Conservation (phyloP, 2,113 vertebrate genomes). For the Pomatostomus ruficeps region DNA sequence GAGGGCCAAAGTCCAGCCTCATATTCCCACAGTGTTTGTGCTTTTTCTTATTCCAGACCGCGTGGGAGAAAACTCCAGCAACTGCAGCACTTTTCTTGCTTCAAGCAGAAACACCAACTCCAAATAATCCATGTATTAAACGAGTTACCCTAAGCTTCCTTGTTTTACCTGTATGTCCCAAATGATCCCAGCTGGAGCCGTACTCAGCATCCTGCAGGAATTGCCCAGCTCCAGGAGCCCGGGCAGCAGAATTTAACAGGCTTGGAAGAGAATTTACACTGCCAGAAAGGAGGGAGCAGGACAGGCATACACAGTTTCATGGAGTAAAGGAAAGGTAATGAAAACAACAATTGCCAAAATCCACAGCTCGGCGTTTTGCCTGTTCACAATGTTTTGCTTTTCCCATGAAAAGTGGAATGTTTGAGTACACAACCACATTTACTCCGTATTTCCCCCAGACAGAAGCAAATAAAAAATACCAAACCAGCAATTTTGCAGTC, state of each 20-base stretch:
- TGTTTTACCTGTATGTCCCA: not conserved
- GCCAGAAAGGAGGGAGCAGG: not conserved
- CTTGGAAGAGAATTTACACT: not conserved
- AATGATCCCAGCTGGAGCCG: not conserved
- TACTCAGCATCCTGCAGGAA: not conserved
- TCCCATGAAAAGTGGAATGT: constrained; percentile 28
- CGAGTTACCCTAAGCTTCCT: not conserved
- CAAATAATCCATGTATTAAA: not conserved
- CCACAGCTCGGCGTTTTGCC: not conserved
- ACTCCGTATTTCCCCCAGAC: not conserved
- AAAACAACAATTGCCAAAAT: not conserved
- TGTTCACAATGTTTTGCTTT: not conserved
- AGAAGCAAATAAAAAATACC: not conserved
- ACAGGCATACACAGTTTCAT: not conserved
- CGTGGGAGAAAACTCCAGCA: not conserved
- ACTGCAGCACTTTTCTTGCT: not conserved
- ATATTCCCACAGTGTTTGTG: not conserved
- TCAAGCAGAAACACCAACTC: not conserved
- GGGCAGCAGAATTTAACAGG: not conserved
- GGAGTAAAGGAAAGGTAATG: not conserved
- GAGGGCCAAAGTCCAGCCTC: not conserved
- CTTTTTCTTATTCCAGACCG: not conserved
- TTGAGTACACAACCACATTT: not conserved
- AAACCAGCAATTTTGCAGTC: not conserved
- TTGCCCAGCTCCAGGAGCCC: not conserved